Conservation (phyloP, 2,113 vertebrate genomes). For the Calidris pygmaea region DNA sequence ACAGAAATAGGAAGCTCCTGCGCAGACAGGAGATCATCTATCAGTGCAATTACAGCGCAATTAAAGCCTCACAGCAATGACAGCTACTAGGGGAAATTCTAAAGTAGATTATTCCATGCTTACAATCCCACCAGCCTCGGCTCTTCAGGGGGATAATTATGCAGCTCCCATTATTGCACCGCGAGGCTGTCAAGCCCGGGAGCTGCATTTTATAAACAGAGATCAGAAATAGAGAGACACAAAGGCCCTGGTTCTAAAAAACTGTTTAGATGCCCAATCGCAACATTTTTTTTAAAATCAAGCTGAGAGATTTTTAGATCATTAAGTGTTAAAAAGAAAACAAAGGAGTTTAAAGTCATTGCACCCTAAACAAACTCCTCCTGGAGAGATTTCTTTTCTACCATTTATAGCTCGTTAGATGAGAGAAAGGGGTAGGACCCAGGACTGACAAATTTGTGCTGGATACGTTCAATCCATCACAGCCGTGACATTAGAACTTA, state of each 20-base stretch:
- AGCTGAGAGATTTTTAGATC: background rate
- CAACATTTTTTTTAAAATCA: background rate
- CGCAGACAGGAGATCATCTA: slow-evolving; percentile 45
- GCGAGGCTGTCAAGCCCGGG: slow-evolving; percentile 8
- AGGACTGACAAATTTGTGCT: background rate
- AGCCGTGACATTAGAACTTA: background rate
- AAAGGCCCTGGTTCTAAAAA: background rate
- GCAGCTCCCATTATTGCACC: slow-evolving; percentile 24
- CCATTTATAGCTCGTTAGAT: background rate
- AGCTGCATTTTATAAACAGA: background rate
- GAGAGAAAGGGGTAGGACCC: background rate
- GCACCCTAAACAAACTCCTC: background rate
- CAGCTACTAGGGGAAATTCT: slow-evolving; percentile 33
- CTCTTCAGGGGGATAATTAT: slow-evolving; percentile 61
- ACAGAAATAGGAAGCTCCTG: slow-evolving; percentile 19
- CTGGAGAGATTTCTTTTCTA: background rate
- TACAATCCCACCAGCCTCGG: slow-evolving; percentile 33
- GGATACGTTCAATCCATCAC: background rate
- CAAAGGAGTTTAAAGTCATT: background rate
- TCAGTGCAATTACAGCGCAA: slow-evolving; percentile 42
- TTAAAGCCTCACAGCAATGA: slow-evolving; percentile 48
- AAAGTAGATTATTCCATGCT: slow-evolving; percentile 46
- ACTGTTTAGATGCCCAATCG: background rate
- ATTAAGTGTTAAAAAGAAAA: background rate
- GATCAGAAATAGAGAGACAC: slow-evolving; percentile 11